A percentile compares a stretch with the other conserved stretches of the same genome.
phyloP scores from a whole-genome alignment of 1,140 invertebrate species.

The Delia radicum region DNA sequence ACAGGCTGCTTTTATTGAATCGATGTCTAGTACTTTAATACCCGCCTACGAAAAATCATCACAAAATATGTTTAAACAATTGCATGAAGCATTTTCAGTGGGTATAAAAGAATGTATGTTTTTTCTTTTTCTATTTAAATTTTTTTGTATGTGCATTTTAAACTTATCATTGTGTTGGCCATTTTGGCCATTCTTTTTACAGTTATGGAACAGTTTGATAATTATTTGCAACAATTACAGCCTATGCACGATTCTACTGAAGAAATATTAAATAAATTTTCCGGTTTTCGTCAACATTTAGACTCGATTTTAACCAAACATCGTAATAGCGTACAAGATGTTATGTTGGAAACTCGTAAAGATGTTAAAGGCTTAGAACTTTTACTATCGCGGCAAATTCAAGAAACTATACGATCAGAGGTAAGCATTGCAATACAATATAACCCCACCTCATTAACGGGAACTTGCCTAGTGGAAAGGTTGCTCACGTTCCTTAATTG shows the following conservation, averaged over 20 bases:
- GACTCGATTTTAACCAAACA: slow-evolving; percentile 46
- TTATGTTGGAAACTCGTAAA: slow-evolving; percentile 48
- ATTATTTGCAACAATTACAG: slow-evolving; percentile 53
- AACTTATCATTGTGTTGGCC: not conserved
- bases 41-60: slow-evolving; percentile 84
- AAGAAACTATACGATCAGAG: slow-evolving; percentile 47
- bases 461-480: too few species aligned
- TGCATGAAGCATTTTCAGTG: slow-evolving; percentile 80
- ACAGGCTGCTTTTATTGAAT: slow-evolving; percentile 62
- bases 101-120: slow-evolving; percentile 87
- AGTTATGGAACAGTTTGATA: slow-evolving; percentile 60
- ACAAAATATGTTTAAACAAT: slow-evolving; percentile 81
- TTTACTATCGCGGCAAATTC: slow-evolving; percentile 44
- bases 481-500: too few species aligned
- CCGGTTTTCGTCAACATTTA: slow-evolving; percentile 41
- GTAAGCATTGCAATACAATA: slow-evolving; percentile 23
- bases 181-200: slow-evolving; percentile 20
- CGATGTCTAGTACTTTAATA: slow-evolving; percentile 71
- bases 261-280: slow-evolving; percentile 43
- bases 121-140: not conserved
- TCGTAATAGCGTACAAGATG: slow-evolving; percentile 42
- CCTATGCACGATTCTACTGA: slow-evolving; percentile 46
- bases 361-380: slow-evolving; percentile 51
- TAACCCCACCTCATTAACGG: too few species aligned
- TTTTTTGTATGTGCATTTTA: too few species aligned